Evolutionary conservation across 37 sponge, comb jelly and placozoan species (phyloP).

Genomic region (Lycopodina hypogea): DNA sequence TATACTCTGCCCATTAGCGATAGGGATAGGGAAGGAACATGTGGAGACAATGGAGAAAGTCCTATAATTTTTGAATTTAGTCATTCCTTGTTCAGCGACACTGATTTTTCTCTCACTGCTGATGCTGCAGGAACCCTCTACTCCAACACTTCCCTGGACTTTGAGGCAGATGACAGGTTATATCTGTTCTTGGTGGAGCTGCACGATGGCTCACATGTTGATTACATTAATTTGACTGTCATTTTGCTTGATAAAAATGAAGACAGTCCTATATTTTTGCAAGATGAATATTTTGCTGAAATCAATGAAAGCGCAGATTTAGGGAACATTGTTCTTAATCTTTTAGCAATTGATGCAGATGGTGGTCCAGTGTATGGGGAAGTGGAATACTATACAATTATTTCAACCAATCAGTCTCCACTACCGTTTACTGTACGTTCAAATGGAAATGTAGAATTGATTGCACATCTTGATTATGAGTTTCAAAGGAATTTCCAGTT

Average conservation of each 20-base stretch:
- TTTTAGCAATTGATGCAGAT: slow-evolving; percentile 43
- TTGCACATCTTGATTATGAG: slow-evolving; percentile 49
- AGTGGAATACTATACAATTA: slow-evolving; percentile 14
- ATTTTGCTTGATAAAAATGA: slow-evolving; percentile 47
- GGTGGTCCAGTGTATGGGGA: slow-evolving; percentile 38
- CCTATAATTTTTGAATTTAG: background rate
- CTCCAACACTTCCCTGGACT: slow-evolving; percentile 18
- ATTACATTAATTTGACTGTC: background rate
- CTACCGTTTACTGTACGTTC: slow-evolving; percentile 35
- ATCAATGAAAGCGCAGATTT: slow-evolving; percentile 15
- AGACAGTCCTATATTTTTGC: slow-evolving; percentile 31
- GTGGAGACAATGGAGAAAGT: background rate
- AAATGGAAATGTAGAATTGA: slow-evolving; percentile 24
- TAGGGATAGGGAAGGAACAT: slow-evolving; percentile 19
- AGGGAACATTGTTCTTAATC: slow-evolving; percentile 8
- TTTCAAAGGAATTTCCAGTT: slow-evolving; percentile 14
- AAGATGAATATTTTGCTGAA: background rate
- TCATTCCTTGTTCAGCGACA: background rate
- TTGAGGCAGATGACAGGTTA: slow-evolving; percentile 3
- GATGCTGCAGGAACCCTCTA: slow-evolving; percentile 12
- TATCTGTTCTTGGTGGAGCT: slow-evolving; percentile 7
- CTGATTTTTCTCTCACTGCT: background rate
- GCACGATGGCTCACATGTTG: slow-evolving; percentile 8
- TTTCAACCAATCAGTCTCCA: background rate
- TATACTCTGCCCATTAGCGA: background rate